phyloP scores from a whole-genome alignment of 30 jellyfish, hydroid and myxozoan genomes.

The Hydra vulgaris region DNA sequence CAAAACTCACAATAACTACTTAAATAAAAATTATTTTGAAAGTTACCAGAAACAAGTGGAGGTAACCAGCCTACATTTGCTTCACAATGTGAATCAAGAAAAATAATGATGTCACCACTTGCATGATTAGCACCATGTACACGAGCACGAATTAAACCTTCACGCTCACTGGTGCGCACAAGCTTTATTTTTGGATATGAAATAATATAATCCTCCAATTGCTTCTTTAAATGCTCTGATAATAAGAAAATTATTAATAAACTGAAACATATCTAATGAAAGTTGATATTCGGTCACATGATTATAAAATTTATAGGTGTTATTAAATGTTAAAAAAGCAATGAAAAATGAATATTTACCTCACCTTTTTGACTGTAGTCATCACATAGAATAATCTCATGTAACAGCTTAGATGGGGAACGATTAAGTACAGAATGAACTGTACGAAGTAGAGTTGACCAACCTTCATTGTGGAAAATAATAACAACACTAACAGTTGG shows the following conservation, averaged over 20 bases:
- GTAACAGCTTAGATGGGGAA: conserved; percentile 86
- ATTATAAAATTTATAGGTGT: no score
- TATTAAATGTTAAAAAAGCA: no score
- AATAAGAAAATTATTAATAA: not conserved
- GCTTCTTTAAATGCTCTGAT: conserved; percentile 58
- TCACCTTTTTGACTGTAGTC: conserved; percentile 86
- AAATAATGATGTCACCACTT: conserved; percentile 77
- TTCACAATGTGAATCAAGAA: conserved; percentile 97
- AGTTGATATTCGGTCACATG: no score
- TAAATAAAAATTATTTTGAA: no score
- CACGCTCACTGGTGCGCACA: conserved; percentile 77
- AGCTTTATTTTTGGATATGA: conserved; percentile 60
- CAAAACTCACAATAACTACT: not conserved
- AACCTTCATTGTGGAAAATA: conserved; percentile 93
- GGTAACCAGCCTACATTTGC: conserved; percentile 97
- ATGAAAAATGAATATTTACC: not conserved
- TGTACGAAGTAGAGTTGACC: conserved; percentile 90
- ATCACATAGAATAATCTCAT: conserved; percentile 89
- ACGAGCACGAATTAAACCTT: conserved; percentile 94
- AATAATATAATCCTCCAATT: conserved; percentile 54
- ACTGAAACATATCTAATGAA: no score
- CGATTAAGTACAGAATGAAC: conserved; percentile 86
- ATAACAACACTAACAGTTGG: conserved; percentile 91
- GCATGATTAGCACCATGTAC: conserved; percentile 96
- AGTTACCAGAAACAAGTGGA: conserved; percentile 55